phyloP scores from a whole-genome alignment of 2,797 vertebrate genomes.

The Gymnothorax reevesii region DNA sequence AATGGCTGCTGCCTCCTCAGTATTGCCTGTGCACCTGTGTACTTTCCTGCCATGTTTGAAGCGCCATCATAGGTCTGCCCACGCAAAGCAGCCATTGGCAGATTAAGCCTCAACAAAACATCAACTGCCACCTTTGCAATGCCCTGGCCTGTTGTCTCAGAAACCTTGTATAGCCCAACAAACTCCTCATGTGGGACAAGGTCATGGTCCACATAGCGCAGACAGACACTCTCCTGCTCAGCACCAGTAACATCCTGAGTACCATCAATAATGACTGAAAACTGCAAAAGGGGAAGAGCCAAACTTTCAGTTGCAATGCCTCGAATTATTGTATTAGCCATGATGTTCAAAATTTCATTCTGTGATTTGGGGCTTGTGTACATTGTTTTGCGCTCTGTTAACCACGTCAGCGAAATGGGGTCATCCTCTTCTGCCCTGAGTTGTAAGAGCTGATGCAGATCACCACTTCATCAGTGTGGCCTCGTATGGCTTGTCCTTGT shows the following conservation, averaged over 20 bases:
- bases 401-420: slow-evolving; percentile 14
- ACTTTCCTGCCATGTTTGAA: no score
- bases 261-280: slow-evolving; percentile 25
- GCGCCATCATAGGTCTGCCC: no score
- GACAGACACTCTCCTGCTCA: no score
- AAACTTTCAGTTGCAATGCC: background rate
- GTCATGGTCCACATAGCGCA: no score
- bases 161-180: no score
- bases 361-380: slow-evolving; percentile 35
- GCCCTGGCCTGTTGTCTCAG: no score
- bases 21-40: no score
- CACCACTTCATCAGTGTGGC: background rate
- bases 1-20: no score
- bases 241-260: slow-evolving; percentile 19
- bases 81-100: no score
- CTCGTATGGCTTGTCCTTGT: background rate
- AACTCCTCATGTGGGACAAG: no score
- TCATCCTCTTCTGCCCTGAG: slow-evolving; percentile 15
- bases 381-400: slow-evolving; percentile 24
- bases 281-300: slow-evolving; percentile 5
- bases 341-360: slow-evolving; percentile 39
- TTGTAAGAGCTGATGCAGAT: slow-evolving; percentile 16
- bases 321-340: slow-evolving; percentile 17
- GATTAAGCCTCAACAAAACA: no score
- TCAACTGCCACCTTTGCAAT: no score